Evolutionary conservation across 2,888 invertebrate species (phyloP).

Genomic region (Odontocerum albicorne): DNA sequence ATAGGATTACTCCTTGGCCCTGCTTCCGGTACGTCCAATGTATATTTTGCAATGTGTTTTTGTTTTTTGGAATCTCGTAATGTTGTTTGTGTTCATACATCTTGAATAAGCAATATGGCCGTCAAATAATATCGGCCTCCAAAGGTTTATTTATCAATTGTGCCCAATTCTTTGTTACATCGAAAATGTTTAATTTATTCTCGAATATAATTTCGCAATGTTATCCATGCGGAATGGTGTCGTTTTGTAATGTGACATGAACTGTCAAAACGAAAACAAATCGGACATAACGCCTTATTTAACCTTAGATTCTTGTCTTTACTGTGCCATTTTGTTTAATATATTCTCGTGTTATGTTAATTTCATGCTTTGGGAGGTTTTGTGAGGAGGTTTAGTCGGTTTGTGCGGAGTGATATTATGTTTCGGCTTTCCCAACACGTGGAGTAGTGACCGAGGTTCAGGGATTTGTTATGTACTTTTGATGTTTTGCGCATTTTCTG

Average conservation of each 20-base stretch:
- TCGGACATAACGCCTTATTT: not conserved
- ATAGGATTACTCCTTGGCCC: slow-evolving; percentile 42
- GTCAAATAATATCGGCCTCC: slow-evolving; percentile 28
- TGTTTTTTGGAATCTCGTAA: slow-evolving; percentile 30
- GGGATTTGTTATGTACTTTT: not conserved
- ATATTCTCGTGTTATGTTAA: not conserved
- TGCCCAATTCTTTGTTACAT: not conserved
- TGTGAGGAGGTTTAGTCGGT: not conserved
- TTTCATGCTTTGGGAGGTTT: no score
- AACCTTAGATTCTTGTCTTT: not conserved
- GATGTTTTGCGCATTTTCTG: not conserved
- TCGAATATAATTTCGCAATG: no score
- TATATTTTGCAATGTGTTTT: slow-evolving; percentile 30
- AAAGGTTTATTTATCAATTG: slow-evolving; percentile 18
- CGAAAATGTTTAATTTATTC: slow-evolving; percentile 1
- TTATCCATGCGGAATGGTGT: slow-evolving; percentile 16
- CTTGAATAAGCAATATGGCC: slow-evolving; percentile 30
- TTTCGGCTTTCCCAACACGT: not conserved
- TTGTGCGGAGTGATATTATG: not conserved
- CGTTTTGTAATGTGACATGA: slow-evolving; percentile 22
- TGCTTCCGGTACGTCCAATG: slow-evolving; percentile 31
- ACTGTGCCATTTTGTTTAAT: not conserved
- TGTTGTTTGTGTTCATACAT: slow-evolving; percentile 34
- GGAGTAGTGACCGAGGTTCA: not conserved
- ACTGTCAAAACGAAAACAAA: slow-evolving; percentile 30